Conservation (phyloP, 2,113 vertebrate species). For the Lophotis ruficrista region DNA sequence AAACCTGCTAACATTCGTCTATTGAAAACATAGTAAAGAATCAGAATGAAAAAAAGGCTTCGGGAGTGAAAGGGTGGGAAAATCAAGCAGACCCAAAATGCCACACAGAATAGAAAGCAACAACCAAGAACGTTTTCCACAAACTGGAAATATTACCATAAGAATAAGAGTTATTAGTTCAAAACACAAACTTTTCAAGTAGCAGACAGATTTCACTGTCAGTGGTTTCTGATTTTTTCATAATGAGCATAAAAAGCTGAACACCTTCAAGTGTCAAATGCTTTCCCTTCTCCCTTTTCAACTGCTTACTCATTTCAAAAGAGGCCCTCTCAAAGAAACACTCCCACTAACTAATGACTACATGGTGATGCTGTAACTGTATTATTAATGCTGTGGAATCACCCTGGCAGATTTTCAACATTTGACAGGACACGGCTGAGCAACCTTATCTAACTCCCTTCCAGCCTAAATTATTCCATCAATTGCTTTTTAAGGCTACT, state of each 20-base stretch:
- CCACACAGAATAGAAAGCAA: constrained; percentile 37
- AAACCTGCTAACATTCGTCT: not conserved
- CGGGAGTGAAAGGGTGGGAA: not conserved
- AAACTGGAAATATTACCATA: not conserved
- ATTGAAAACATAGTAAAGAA: not conserved
- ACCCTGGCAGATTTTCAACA: not conserved
- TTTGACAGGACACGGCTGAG: not conserved
- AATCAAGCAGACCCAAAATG: constrained; percentile 42
- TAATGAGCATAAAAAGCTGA: not conserved
- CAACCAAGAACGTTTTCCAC: not conserved
- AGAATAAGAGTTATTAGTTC: constrained; percentile 8
- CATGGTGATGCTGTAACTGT: not conserved
- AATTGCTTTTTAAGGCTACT: not conserved
- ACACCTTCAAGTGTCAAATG: not conserved
- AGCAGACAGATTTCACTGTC: not conserved
- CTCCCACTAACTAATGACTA: not conserved
- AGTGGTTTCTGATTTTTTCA: not conserved
- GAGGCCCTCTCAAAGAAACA: not conserved
- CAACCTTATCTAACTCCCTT: not conserved
- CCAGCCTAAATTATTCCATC: not conserved
- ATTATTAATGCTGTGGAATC: not conserved
- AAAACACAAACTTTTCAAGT: not conserved
- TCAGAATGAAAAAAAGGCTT: not conserved
- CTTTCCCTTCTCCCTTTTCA: not conserved
- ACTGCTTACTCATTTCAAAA: not conserved